These are phyloP conservation scores for Eremophila alpestris DNA, from an alignment of 2,797 vertebrate genomes.

Conservation along the genomic window DNA sequence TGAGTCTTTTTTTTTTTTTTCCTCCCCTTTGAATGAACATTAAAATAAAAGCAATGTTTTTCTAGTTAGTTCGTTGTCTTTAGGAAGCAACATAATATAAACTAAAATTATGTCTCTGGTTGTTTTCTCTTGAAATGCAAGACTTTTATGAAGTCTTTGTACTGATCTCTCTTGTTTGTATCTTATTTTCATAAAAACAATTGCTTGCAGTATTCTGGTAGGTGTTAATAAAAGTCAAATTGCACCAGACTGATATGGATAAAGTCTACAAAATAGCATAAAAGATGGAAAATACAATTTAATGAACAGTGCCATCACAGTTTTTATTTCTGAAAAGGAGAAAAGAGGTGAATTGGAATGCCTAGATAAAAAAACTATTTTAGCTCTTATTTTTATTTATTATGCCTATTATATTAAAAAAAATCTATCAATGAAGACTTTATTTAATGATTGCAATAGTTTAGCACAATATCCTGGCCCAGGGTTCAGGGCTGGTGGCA, in stretches of 20 bases:
- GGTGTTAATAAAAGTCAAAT: background rate
- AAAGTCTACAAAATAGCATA: background rate
- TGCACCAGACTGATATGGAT: background rate
- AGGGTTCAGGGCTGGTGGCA: background rate
- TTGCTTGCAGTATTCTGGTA: background rate
- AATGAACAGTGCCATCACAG: background rate
- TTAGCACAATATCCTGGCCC: background rate
- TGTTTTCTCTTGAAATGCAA: background rate
- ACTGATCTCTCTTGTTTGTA: background rate
- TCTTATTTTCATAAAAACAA: background rate
- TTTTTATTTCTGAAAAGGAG: background rate
- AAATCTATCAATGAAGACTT: background rate
- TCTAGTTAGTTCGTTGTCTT: background rate
- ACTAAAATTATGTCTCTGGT: background rate
- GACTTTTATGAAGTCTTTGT: background rate
- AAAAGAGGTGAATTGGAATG: background rate
- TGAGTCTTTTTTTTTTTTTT: background rate
- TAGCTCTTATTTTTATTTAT: background rate
- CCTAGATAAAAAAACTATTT: background rate
- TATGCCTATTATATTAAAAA: background rate
- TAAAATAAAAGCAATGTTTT: slow-evolving; percentile 1
- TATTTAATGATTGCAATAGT: background rate
- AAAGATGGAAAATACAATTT: background rate
- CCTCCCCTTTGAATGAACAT: background rate
- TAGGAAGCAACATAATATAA: background rate